phyloP scores from a whole-genome alignment of 2,888 invertebrate species.

The Rutpela maculata region DNA sequence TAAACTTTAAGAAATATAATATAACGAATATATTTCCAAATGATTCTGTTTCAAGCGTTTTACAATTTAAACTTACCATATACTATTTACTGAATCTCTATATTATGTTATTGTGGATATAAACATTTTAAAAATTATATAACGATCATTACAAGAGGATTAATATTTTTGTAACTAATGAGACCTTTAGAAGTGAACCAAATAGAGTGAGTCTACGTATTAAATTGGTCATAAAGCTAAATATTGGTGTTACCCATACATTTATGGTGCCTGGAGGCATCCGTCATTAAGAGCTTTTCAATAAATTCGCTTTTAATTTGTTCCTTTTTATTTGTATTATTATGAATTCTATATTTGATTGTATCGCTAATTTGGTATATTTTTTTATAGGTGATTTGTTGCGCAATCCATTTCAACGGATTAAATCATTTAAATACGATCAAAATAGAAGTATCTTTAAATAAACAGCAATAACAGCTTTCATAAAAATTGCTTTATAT shows the following conservation, averaged over 20 bases:
- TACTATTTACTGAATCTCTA: not conserved
- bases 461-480: not conserved
- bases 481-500: not conserved
- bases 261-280: not conserved
- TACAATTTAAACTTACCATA: not conserved
- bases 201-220: constrained; percentile 19
- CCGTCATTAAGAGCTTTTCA: constrained; percentile 20
- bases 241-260: constrained; percentile 4
- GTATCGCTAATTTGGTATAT: constrained; percentile 19
- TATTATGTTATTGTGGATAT: not conserved
- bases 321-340: constrained; percentile 14
- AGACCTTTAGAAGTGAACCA: constrained; percentile 31
- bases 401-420: not conserved
- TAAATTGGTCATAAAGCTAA: constrained; percentile 1
- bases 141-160: constrained; percentile 34
- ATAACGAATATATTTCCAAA: not conserved
- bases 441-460: constrained; percentile 5
- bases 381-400: not conserved
- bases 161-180: constrained; percentile 38
- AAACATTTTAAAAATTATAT: constrained; percentile 10
- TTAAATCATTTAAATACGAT: not conserved
- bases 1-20: not conserved
- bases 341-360: not conserved
- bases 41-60: not conserved
- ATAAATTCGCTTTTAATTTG: constrained; percentile 17